Percentiles rank a stretch among this genome's conserved stretches.
Evolutionary conservation across 1,140 invertebrate genomes (phyloP).

Genomic region (Drosophila watanabei): DNA sequence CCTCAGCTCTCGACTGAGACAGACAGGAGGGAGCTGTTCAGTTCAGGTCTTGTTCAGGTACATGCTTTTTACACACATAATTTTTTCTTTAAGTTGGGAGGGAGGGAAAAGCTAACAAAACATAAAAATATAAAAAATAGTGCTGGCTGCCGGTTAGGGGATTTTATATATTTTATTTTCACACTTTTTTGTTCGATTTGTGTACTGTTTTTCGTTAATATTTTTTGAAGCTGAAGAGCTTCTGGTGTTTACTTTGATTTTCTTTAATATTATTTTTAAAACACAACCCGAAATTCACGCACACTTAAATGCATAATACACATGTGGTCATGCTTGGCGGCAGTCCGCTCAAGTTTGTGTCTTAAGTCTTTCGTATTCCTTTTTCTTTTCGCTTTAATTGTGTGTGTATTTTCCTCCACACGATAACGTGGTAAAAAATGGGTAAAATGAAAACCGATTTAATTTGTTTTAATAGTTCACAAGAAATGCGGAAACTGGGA

Average conservation of each 20-base stretch:
- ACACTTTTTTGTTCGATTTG: constrained; percentile 30
- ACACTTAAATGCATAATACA: constrained; percentile 38
- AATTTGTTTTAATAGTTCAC: constrained; percentile 7
- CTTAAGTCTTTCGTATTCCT: constrained; percentile 72
- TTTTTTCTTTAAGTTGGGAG: constrained; percentile 22
- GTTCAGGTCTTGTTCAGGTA: constrained; percentile 7
- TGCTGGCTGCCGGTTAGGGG: neutral
- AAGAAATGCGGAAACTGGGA: constrained; percentile 3
- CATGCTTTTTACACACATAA: constrained; percentile 30
- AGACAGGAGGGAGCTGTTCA: neutral
- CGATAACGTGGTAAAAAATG: constrained; percentile 3
- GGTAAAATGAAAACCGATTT: constrained; percentile 9
- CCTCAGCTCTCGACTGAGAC: constrained; percentile 16
- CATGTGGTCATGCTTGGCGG: constrained; percentile 59
- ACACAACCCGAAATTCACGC: constrained; percentile 27
- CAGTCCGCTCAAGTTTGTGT: constrained; percentile 66
- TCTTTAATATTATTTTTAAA: constrained; percentile 17
- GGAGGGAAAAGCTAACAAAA: constrained; percentile 66
- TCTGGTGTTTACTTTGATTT: constrained; percentile 39
- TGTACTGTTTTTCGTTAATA: neutral
- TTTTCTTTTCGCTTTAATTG: constrained; percentile 11
- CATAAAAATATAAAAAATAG: constrained; percentile 15
- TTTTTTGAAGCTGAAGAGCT: constrained; percentile 30
- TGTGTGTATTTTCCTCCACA: constrained; percentile 7
- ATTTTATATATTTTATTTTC: constrained; percentile 10